Evolutionary conservation across 2,888 invertebrate species (phyloP), one percentile per base, ranked within the genome.

Genomic region (Leucoma salicis): DNA sequence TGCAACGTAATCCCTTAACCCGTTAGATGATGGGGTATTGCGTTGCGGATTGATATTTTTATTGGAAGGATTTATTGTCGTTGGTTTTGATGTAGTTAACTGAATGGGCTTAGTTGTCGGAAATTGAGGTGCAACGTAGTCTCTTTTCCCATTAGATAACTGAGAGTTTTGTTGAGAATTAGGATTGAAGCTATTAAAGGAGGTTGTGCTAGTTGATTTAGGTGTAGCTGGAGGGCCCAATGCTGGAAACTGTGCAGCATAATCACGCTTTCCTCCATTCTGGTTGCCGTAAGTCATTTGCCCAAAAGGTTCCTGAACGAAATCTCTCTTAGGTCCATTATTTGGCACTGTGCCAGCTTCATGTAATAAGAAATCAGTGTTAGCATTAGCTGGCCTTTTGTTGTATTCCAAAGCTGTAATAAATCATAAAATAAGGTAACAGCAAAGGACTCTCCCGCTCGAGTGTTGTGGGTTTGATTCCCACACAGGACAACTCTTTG

Each of bases 301-400:
- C 4, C 39, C 34, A n/a, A 53, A 39, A 31, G 49, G 21, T 8
- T 21, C 8, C 10, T 44, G 50, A 39, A 63, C 57, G 54, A 69
- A 69, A 48, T 78, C 66, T 52, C 61, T 70, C 62, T 81, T 81
- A 25, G 70, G 61, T 14, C 54, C 63, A 40, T 55, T 58, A 29
- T 51, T 39, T 32, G 62, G 51, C 5, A 50, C 57, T 21, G n/a
- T n/a, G 28, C 78, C 78, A 31, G 73, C 70, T 75, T 89, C 88
- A 35, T 88, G 88, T 16, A 75, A 48, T 59, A 89, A 68, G 46
- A 89, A 89, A 46, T 89, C 88, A 3, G 70, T 72, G 50, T 74
- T 84, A 3, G 75, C 60, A 64, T 77, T 82, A 42, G 73, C 66
- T 29, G 68, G 59, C n/a, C 47, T 70, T 38, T 62, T 71, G 35